Percentiles rank a stretch among this genome's conserved stretches.
phyloP scores from a whole-genome alignment of 2,113 vertebrate species.

The Xenopus tropicalis region UCB_Xtro_10.0 CM004449.2:130192001-130192500 shows the following conservation, averaged over 20 bases:
- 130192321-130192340: too few species aligned
- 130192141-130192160: conserved; percentile 89
- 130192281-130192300: too few species aligned
- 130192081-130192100: conserved; percentile 88
- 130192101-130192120: conserved; percentile 87
- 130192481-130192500: conserved; percentile 87
- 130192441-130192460: conserved; percentile 85
- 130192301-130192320: too few species aligned
- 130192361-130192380: too few species aligned
- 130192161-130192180: conserved; percentile 92
- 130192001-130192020: too few species aligned
- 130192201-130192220: conserved; percentile 89
- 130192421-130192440: conserved; percentile 90
- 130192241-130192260: too few species aligned
- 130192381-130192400: too few species aligned
- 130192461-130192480: conserved; percentile 77
- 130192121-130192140: conserved; percentile 79
- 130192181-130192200: conserved; percentile 85
- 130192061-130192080: conserved; percentile 94
- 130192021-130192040: conserved; percentile 62
- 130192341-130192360: too few species aligned
- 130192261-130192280: background rate
- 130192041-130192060: conserved; percentile 96
- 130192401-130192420: conserved; percentile 64
- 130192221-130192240: conserved; percentile 62